A percentile compares a stretch with the other conserved stretches of the same genome.
Conservation (phyloP, 2,888 invertebrate species). For the Trissonchulus latispiculum region DNA sequence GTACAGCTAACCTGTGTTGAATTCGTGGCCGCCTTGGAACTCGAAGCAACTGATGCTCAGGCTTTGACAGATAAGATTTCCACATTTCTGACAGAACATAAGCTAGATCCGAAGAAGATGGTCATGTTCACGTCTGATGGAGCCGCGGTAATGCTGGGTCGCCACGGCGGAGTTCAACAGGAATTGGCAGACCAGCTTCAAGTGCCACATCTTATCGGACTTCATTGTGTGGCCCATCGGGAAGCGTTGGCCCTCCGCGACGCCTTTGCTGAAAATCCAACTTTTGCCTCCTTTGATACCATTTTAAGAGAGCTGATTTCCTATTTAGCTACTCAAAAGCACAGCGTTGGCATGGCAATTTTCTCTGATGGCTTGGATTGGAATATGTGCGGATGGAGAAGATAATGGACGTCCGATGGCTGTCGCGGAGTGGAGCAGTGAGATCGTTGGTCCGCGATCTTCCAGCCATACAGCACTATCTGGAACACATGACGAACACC, state of each 20-base stretch:
- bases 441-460: background rate
- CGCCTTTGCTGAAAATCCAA: too few relatives aligned
- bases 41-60: background rate
- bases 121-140: constrained; percentile 12
- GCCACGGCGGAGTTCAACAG: background rate
- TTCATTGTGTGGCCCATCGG: constrained; percentile 11
- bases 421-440: background rate
- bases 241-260: constrained; percentile 1
- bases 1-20: background rate
- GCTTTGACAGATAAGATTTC: background rate
- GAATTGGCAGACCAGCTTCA: background rate
- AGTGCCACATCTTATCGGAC: background rate
- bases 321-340: too few relatives aligned
- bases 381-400: background rate
- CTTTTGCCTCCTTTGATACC: too few relatives aligned
- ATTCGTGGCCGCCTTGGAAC: background rate
- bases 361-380: too few relatives aligned
- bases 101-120: background rate
- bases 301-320: too few relatives aligned
- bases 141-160: background rate
- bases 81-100: background rate
- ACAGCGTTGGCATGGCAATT: too few relatives aligned
- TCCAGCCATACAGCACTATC: background rate
- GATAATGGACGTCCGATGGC: constrained; percentile 4
- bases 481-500: background rate